These are phyloP conservation scores for Cinara cedri DNA, from an alignment of 2,888 invertebrate genomes.

Conservation along the genomic window DNA sequence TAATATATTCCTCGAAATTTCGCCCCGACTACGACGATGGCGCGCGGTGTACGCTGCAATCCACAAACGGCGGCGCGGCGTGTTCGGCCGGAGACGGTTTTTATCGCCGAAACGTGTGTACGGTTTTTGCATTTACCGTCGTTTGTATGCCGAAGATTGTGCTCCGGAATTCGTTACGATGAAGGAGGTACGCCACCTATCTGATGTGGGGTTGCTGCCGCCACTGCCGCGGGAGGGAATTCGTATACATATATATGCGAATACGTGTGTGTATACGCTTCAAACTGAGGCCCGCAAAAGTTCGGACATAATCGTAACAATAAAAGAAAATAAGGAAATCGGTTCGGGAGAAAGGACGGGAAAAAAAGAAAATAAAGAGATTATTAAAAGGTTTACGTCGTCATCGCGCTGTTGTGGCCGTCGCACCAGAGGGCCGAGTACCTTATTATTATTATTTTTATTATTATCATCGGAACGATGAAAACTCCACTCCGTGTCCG, in stretches of 20 bases:
- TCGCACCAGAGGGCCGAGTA: neutral
- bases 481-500: neutral
- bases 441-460: neutral
- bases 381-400: conserved; percentile 51
- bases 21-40: too few relatives aligned
- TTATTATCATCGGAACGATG: neutral
- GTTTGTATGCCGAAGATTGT: conserved; percentile 46
- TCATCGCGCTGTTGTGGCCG: neutral
- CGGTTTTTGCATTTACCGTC: conserved; percentile 33
- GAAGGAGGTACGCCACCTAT: neutral
- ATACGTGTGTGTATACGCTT: neutral
- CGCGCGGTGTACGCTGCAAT: neutral
- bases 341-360: conserved; percentile 8
- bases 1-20: too few relatives aligned
- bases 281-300: conserved; percentile 19
- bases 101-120: conserved; percentile 47
- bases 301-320: conserved; percentile 55
- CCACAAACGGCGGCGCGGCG: neutral
- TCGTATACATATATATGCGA: too few relatives aligned
- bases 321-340: conserved; percentile 54
- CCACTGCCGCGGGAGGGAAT: neutral
- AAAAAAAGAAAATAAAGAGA: too few relatives aligned
- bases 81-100: neutral
- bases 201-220: neutral
- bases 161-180: neutral